Conservation (phyloP, 2,888 invertebrate species). For the Cantharis nigra region DNA sequence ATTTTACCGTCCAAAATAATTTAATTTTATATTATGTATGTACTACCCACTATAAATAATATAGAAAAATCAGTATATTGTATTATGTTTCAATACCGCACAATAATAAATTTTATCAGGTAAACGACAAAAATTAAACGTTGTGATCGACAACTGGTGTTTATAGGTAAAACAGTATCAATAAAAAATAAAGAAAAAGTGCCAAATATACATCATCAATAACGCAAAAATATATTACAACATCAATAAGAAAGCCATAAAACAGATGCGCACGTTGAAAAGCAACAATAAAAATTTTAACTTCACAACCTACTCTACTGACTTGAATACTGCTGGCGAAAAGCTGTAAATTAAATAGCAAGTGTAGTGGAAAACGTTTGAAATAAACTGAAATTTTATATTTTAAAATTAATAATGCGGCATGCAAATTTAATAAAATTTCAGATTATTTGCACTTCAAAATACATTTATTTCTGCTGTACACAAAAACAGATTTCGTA, state of each 20-base stretch:
- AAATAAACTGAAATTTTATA: conserved; percentile 8
- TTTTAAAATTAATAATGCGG: background rate
- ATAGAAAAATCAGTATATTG: too few species aligned
- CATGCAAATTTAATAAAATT: background rate
- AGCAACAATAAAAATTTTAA: conserved; percentile 15
- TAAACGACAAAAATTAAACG: background rate
- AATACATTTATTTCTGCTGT: conserved; percentile 2
- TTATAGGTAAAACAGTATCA: background rate
- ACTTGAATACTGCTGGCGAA: conserved; percentile 9
- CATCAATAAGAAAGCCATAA: conserved; percentile 13
- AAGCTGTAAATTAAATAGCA: conserved; percentile 16
- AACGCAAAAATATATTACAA: conserved; percentile 16
- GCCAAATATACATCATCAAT: conserved; percentile 11
- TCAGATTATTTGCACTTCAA: conserved; percentile 16
- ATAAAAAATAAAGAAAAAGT: conserved; percentile 6
- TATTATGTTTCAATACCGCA: background rate
- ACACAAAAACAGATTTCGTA: conserved; percentile 41
- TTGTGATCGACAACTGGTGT: background rate
- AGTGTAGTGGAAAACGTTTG: conserved; percentile 10
- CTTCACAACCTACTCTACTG: conserved; percentile 15
- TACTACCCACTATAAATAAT: background rate
- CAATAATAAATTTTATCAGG: background rate
- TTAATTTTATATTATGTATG: too few species aligned
- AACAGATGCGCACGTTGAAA: conserved; percentile 18
- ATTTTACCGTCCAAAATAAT: background rate